Percentiles rank a stretch among this genome's conserved stretches.
These are phyloP conservation scores for Atlantisia rogersi DNA, from an alignment of 2,113 vertebrate genomes.

Conservation along the genomic window DNA sequence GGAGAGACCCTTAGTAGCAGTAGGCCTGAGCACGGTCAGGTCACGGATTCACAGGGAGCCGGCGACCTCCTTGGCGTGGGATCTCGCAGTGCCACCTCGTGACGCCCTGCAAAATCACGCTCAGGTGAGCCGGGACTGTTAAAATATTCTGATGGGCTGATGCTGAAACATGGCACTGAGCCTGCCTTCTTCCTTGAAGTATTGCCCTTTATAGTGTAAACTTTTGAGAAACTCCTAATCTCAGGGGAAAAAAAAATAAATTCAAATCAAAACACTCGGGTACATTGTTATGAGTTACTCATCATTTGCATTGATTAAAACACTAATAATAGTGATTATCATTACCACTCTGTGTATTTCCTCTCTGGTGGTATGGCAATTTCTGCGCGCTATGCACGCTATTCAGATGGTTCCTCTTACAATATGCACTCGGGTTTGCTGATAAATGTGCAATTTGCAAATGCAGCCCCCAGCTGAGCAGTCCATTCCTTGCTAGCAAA, in stretches of 20 bases:
- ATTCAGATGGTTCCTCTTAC: neutral
- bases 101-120: neutral
- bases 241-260: neutral
- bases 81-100: neutral
- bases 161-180: neutral
- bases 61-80: neutral
- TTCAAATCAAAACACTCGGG: neutral
- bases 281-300: neutral
- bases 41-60: neutral
- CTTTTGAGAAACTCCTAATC: neutral
- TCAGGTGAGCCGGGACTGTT: neutral
- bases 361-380: neutral
- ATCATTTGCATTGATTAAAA: neutral
- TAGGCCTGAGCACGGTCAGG: fast-evolving
- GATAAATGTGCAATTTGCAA: neutral
- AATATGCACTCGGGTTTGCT: neutral
- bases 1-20: neutral
- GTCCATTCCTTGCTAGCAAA: neutral
- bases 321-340: neutral
- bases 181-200: neutral
- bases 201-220: neutral
- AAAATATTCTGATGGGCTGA: neutral
- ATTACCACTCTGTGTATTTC: neutral
- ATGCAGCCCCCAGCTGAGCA: neutral
- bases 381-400: neutral